Base-by-base conservation (phyloP, 2,888 invertebrate species). In the Julus scanicus region DNA sequence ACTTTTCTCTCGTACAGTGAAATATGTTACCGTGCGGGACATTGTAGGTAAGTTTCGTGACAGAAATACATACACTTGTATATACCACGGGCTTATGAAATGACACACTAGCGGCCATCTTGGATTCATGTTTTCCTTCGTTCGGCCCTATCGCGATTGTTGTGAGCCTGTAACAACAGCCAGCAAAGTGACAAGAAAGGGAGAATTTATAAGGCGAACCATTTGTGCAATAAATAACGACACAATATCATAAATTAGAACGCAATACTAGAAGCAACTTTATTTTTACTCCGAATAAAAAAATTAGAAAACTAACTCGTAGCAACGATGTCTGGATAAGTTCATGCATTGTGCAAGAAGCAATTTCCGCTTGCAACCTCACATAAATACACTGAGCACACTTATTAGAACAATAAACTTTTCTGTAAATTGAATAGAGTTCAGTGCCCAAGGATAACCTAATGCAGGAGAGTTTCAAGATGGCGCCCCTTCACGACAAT, bases 211-310 rank as follows among this genome's bases (percentile, higher is more conserved):
- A 71, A n/a, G 71, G 29, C 6, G 29, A 71, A 29, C 71, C 71
- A 8, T 84, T n/a, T 4, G 37, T 13, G 85, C 44, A 39, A 85
- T 85, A 85, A 85, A 85, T 85, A 85, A 44, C 6, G 49, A n/a
- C 37, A 9, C 44, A 85, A 40, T 39, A 20, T 40, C 44, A 20
- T 85, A 85, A 85, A 85, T 85, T 48, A 85, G 20, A 71, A 71
- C 20, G 71, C 71, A 71, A 71, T 29, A 20, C 63, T 20, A 63
- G 63, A 63, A 15, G 63, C 63, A 63, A 20, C 20, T 63, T 71
- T 29, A 71, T 71, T 20, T 71, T 71, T 71, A 20, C n/a, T 29
- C 71, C 20, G n/a, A 71, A 71, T 6, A 71, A 71, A 71, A 71
- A 29, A 29, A 71, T 71, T 29, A 71, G 71, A n/a, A 71, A 71